Percentiles rank a stretch among this genome's conserved stretches.
Evolutionary conservation across 1,140 invertebrate genomes (phyloP).

Genomic region (Ganaspis sp.): DNA sequence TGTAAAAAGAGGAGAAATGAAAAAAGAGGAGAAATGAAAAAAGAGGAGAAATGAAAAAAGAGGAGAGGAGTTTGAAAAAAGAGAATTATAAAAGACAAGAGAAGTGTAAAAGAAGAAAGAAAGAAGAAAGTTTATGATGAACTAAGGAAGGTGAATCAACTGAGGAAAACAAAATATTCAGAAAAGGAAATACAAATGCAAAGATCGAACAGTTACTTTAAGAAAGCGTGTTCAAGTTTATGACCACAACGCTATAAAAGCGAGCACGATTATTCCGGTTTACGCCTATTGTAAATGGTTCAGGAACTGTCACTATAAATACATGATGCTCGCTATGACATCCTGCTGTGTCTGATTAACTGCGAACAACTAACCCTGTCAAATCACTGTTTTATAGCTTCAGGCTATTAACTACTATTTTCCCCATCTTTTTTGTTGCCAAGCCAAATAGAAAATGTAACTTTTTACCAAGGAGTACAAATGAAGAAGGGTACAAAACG

Average conservation of each 20-base stretch:
- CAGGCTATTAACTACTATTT: neutral
- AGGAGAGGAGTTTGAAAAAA: too few species aligned
- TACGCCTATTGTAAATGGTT: conserved; percentile 13
- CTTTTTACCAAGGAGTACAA: too few species aligned
- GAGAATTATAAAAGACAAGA: too few species aligned
- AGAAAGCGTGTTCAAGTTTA: conserved; percentile 13
- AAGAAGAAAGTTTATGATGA: too few species aligned
- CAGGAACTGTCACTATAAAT: conserved; percentile 5
- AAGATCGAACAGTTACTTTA: conserved; percentile 6
- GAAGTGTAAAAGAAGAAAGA: too few species aligned
- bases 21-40: too few species aligned
- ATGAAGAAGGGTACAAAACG: too few species aligned
- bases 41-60: too few species aligned
- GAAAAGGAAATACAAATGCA: neutral
- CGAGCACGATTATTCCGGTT: conserved; percentile 12
- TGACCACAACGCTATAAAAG: conserved; percentile 13
- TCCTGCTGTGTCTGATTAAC: conserved; percentile 11
- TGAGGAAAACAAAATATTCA: neutral
- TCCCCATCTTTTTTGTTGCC: neutral
- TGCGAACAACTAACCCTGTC: conserved; percentile 9
- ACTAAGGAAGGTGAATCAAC: too few species aligned
- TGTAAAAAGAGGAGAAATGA: too few species aligned
- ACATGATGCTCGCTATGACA: conserved; percentile 5
- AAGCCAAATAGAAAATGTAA: too few species aligned
- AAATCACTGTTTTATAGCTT: conserved; percentile 14